Evolutionary conservation across 2,113 vertebrate species (phyloP), one percentile per base, ranked within the genome.

Genomic region (Xiphias gladius): DNA sequence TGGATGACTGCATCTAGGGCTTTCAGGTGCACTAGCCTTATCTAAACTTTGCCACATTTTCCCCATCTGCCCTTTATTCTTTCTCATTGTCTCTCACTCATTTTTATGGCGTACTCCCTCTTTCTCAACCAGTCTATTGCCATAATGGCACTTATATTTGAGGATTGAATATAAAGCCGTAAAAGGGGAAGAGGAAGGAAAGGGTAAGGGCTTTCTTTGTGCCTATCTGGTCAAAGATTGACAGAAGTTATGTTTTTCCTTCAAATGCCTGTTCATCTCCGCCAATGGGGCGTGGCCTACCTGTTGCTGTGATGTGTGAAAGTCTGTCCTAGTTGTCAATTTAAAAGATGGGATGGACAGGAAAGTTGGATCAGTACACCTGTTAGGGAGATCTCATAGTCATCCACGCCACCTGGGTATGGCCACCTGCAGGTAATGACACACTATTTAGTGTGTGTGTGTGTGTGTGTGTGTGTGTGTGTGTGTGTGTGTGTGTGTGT

Each of bases 361-460:
- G 43, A 65, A 73, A 9, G 68, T 48, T 48, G 54, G 59, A 65
- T 54, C 28, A n/a, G n/a, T 62, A 59, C 71, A 80, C 74, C 67
- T 88, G 79, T 72, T 76, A 14, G 28, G 50, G 72, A 73, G 71
- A 75, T 83, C 37, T 35, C 55, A 50, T 64, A 7, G 73, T 65
- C 62, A 32, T 85, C 68, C 62, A 71, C 54, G 52, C 87, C 84
- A 84, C 80, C 84, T 90, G 86, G 74, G 63, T 58, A n/a, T 41
- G 67, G 48, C 77, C 84, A 85, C 81, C 81, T 88, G 88, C 57
- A 86, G 76, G 48, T 69, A 83, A 68, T 91, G 88, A 88, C 84
- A 75, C 71, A 30, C 59, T 65, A 55, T 80, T 81, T 41, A 66
- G 41, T 3, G 61, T 61, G 24, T 39, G 1, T 72, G 14, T 48